Base-by-base conservation (phyloP, 2,888 invertebrate genomes). In the Argyresthia albistria region DNA sequence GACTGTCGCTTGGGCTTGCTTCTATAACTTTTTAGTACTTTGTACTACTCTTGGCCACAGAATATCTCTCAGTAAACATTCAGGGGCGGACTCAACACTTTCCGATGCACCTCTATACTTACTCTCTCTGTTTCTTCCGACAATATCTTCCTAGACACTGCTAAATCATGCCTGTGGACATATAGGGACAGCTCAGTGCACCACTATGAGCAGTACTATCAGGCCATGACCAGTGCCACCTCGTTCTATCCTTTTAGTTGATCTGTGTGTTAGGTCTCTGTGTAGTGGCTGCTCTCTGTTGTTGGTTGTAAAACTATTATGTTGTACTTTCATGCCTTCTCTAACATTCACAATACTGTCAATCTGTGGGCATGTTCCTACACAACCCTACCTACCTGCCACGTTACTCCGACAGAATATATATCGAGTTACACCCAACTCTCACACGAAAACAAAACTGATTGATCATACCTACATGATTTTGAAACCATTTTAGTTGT, bases 251-350 rank as follows among this genome's bases (percentile, higher is more conserved):
- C 63, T 81, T 80, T 82, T 83, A 82, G 80, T 83, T 83, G 64
- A 70, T 67, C 73, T 76, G 73, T 80, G 80, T 75, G 68, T 72
- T 80, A 79, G 76, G 79, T 83, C 73, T 86, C 81, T 88, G 86
- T 86, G 84, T 88, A 88, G 88, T 88, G 87, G 87, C 88, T 88
- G 88, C 78, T 88, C 78, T 83, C 81, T 88, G 88, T 88, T 88
- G 87, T 87, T 80, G 80, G 81, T 74, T 87, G 87, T 87, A 76
- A 71, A 69, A 80, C 77, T 81, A 80, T 86, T 84, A 80, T 83
- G 83, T 86, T 87, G 80, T 86, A 81, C 82, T 84, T 77, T 83
- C 79, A 80, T 84, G 87, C 87, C 84, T 86, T 84, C 80, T 86
- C 73, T 70, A 77, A 87, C 87, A 86, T 83, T 86, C 82, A 86